Evolutionary conservation across 2,797 vertebrate species (phyloP).

Genomic region (Gallinago stenura): DNA sequence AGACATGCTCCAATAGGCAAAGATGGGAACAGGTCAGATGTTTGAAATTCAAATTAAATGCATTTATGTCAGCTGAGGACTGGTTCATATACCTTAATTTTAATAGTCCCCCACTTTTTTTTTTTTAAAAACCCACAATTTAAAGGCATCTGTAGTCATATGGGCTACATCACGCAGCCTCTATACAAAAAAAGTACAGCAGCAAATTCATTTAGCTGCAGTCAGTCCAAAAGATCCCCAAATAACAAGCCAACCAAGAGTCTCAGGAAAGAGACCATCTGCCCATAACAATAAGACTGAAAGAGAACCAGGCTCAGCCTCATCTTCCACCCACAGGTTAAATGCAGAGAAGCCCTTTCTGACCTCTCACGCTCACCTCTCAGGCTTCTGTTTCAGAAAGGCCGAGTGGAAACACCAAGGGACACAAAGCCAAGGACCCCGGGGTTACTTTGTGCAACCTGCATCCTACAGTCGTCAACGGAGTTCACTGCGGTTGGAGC

Average conservation of each 20-base stretch:
- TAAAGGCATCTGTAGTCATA: neutral
- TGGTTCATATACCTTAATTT: neutral
- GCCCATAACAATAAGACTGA: neutral
- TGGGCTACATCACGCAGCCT: neutral
- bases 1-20: neutral
- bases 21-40: neutral
- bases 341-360: neutral
- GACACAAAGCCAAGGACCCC: neutral
- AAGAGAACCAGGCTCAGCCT: neutral
- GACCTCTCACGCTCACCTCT: neutral
- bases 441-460: neutral
- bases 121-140: neutral
- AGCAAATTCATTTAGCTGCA: neutral
- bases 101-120: neutral
- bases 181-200: neutral
- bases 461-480: neutral
- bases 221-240: neutral
- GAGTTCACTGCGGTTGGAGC: neutral
- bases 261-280: neutral
- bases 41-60: neutral
- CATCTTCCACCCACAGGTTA: neutral
- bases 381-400: conserved; percentile 49
- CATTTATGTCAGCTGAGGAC: neutral
- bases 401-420: neutral
- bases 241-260: neutral